Percentiles rank a stretch among this genome's conserved stretches.
Evolutionary conservation across 2,113 vertebrate genomes (phyloP).

Genomic region (Morphnarchus princeps): DNA sequence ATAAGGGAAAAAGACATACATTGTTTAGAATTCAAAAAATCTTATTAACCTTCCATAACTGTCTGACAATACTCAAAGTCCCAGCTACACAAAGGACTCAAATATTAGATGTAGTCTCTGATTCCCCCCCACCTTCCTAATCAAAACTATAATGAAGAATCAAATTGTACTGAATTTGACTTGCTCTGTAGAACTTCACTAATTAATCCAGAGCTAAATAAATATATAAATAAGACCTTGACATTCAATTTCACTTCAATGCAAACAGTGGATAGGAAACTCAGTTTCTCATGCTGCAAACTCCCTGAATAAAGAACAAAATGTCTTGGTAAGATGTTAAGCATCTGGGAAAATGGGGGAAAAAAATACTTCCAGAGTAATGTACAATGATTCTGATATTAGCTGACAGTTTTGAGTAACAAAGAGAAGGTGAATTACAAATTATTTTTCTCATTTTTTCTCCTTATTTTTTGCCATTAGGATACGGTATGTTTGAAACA

Average conservation of each 20-base stretch:
- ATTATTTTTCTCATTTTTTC: not conserved
- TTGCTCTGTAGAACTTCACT: not conserved
- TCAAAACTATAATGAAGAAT: not conserved
- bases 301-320: not conserved
- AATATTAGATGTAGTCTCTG: not conserved
- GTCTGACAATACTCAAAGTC: not conserved
- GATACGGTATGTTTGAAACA: not conserved
- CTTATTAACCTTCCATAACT: conserved; percentile 42
- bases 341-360: not conserved
- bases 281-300: not conserved
- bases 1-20: not conserved
- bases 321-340: not conserved
- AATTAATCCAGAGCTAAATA: conserved; percentile 25
- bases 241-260: conserved; percentile 9
- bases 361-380: not conserved
- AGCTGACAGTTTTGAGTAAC: not conserved
- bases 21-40: conserved; percentile 20
- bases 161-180: not conserved
- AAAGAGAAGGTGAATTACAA: accelerated
- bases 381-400: not conserved
- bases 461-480: not conserved
- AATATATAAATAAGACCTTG: conserved; percentile 41
- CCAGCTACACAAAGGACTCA: not conserved
- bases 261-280: not conserved
- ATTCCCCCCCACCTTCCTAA: not conserved